Evolutionary conservation across 2,113 vertebrate genomes (phyloP).

Genomic region (Ictidomys tridecemlineatus): DNA sequence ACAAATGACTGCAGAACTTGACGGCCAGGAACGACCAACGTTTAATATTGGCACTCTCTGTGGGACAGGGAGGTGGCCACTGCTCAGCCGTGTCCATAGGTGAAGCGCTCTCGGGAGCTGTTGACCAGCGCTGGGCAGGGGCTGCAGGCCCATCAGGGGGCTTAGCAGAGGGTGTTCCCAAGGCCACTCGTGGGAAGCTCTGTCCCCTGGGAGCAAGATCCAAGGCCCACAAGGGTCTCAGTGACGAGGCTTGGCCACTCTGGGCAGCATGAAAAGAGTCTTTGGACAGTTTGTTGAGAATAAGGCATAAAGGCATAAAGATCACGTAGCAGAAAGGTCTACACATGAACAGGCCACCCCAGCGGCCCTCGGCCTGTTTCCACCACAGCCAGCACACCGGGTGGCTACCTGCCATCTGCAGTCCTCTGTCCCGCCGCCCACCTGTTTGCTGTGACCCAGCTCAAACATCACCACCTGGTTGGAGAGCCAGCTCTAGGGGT

Average conservation of each 20-base stretch:
- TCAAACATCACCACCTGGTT: background rate
- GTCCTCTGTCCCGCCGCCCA: accelerated
- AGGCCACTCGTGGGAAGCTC: background rate
- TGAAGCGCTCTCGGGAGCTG: background rate
- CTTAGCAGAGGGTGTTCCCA: background rate
- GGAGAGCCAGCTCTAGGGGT: background rate
- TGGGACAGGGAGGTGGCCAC: background rate
- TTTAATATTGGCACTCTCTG: background rate
- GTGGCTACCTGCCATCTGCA: too few relatives aligned
- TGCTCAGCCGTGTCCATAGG: accelerated
- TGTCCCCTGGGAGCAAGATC: accelerated
- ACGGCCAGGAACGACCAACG: background rate
- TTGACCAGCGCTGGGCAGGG: background rate
- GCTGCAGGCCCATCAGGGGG: background rate
- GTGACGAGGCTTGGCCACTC: accelerated
- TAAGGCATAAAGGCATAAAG: background rate
- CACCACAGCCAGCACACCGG: accelerated
- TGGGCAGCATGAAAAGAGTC: background rate
- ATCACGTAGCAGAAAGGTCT: background rate
- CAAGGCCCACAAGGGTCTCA: accelerated
- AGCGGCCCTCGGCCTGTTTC: accelerated
- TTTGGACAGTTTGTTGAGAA: conserved; percentile 10
- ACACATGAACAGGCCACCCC: background rate
- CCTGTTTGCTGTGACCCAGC: background rate
- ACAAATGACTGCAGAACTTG: background rate